Percentiles rank a stretch among this genome's conserved stretches.
Evolutionary conservation across 2,888 invertebrate genomes (phyloP).

Genomic region (Conops quadrifasciatus): DNA sequence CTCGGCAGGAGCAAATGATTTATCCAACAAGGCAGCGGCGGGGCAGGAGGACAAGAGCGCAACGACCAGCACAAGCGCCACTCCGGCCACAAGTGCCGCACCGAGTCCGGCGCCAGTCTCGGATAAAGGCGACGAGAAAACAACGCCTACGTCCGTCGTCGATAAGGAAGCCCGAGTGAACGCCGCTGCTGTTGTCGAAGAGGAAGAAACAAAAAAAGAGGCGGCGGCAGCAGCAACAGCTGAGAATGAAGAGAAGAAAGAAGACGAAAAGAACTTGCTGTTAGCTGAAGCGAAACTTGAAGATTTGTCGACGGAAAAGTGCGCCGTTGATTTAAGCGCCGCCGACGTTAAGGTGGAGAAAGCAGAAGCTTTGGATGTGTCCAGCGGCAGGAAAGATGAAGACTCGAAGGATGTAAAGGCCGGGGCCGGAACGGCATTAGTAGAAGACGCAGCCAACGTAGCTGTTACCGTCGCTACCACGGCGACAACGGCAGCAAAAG

Average conservation of each 20-base stretch:
- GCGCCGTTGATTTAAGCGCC: neutral
- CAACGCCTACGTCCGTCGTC: conserved; percentile 58
- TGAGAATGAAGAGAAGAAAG: conserved; percentile 47
- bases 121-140: conserved; percentile 63
- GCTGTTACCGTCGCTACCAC: conserved; percentile 39
- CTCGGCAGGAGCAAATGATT: conserved; percentile 46
- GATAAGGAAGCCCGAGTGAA: too few relatives aligned
- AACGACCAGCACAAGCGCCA: conserved; percentile 71
- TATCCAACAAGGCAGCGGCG: conserved; percentile 37
- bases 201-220: conserved; percentile 52
- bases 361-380: conserved; percentile 37
- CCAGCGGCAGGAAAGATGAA: conserved; percentile 43
- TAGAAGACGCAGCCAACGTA: conserved; percentile 44
- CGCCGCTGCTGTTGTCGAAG: neutral
- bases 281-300: conserved; percentile 28
- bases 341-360: conserved; percentile 45
- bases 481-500: neutral
- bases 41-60: conserved; percentile 66
- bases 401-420: conserved; percentile 38
- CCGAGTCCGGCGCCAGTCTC: conserved; percentile 75
- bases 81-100: conserved; percentile 75
- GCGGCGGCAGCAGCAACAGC: conserved; percentile 37
- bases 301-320: neutral
- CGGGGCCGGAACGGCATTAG: neutral
- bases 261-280: conserved; percentile 36